Evolutionary conservation across 2,888 invertebrate genomes (phyloP), one percentile per base, ranked within the genome.

Genomic region (Cheilosia vernalis): DNA sequence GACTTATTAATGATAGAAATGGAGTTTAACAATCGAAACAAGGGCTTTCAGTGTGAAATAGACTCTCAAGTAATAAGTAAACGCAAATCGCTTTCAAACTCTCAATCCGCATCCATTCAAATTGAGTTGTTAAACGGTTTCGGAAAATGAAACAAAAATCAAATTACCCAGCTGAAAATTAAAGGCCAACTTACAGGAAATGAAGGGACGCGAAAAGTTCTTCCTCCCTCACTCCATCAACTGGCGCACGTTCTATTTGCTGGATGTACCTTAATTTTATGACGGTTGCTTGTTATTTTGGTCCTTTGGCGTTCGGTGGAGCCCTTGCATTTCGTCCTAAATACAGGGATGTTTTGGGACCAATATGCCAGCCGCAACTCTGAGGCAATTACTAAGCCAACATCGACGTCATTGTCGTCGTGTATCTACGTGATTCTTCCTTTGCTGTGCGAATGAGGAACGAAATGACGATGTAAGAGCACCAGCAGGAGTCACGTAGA

Each of bases 401-500:
- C 60, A 61, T 51, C 76, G 53, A 61, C 61, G 77, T 77, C 67
- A 77, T 67, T 61, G 67, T 53, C 2, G 37, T 37, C 37, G 37
- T 40, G 47, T 61, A 13, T 24, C 19, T 67, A 77, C 69, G 77
- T 77, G 77, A 69, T 53, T 51, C 49, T 21, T 58, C n/a, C 24
- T 15, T 13, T 6, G 24, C 49, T 21, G 15, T 44, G 24, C 24
- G 44, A 44, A n/a, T 44, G n/a, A 2, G 47, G 17, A 17, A 17
- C 19, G 19, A 64, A 53, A 66, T 53, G 42, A 66, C 63, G 58
- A 55, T 81, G 70, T 77, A 60, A 72, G 69, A 70, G 40, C 70
- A 64, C 60, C 77, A 51, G 49, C 44, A 42, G 55, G 55, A 72
- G 82, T 78, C 83, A 83, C 83, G 83, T 83, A 73, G 63, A 44